Evolutionary conservation across 1,140 invertebrate genomes (phyloP), one percentile per base, ranked within the genome.

Genomic region (Leptinotarsa lineolata): DNA sequence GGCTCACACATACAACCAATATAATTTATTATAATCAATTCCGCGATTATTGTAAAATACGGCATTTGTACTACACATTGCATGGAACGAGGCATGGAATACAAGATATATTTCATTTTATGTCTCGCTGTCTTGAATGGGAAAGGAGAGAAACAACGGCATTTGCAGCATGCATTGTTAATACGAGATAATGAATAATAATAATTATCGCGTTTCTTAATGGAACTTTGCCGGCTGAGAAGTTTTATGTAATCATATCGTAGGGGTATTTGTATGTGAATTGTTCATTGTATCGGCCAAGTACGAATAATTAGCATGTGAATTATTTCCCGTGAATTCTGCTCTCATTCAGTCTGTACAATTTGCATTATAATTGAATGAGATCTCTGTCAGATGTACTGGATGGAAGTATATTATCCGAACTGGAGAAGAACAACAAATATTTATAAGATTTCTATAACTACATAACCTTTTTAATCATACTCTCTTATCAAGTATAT

Each of bases 11-110:
- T 54, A 54, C 4, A 54, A 54, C 15, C 48, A 54, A 54, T 54
- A 39, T 39, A 54, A 54, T 54, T 54, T 54, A 54, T 54, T 15
- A 18, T 54, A 54, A 54, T 54, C n/a, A 54, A 54, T 54, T 54
- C 48, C n/a, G 48, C 48, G 48, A 54, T 54, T 54, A 54, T 54
- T 54, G 15, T 54, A 54, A 54, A 54, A 54, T 54, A 54, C 48
- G 48, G 48, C 48, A 18, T 54, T 54, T 54, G 48, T 54, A 54
- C 15, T 54, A 54, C 48, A 54, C 48, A 54, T 54, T 54, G 48
- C 48, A 54, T 8, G 16, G 48, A 54, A 18, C 48, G 8, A 39
- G 30, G 30, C n/a, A 54, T 54, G 48, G 48, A 54, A n/a, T 3
- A 54, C 15, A 54, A 54, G 48, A 54, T 13, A 54, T 54, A 18